Evolutionary conservation across 2,888 invertebrate genomes (phyloP).

Genomic region (Dynastes hyllus): DNA sequence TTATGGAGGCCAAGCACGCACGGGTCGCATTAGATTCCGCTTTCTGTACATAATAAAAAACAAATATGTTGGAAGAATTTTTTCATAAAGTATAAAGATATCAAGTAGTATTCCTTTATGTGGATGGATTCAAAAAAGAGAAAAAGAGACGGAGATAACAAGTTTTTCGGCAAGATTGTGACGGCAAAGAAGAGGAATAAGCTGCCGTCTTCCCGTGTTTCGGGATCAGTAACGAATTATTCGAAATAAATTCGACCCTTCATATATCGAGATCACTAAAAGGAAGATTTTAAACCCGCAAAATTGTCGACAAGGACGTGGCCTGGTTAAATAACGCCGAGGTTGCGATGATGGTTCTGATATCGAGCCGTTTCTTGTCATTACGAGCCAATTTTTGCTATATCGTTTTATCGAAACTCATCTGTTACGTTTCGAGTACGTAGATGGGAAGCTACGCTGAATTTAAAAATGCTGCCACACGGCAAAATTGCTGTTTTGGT

Average conservation of each 20-base stretch:
- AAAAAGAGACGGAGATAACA: conserved; percentile 21
- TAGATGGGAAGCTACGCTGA: not conserved
- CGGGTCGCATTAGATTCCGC: conserved; percentile 44
- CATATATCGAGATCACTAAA: conserved; percentile 29
- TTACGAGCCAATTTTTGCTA: conserved; percentile 33
- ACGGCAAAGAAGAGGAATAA: not conserved
- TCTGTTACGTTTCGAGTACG: conserved; percentile 14
- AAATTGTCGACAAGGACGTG: conserved; percentile 38
- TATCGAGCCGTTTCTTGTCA: conserved; percentile 24
- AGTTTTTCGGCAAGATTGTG: not conserved
- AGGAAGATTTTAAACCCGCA: conserved; percentile 32
- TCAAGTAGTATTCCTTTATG: conserved; percentile 32
- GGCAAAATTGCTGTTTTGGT: not conserved
- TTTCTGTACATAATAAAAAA: conserved; percentile 51
- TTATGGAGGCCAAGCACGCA: conserved; percentile 50
- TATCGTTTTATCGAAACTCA: conserved; percentile 16
- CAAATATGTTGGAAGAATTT: conserved; percentile 44
- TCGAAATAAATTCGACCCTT: conserved; percentile 40
- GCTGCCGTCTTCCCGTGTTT: conserved; percentile 6
- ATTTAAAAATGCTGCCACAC: not conserved
- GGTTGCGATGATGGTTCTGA: conserved; percentile 19
- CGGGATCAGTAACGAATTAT: conserved; percentile 40
- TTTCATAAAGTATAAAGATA: conserved; percentile 45
- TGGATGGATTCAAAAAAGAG: not conserved
- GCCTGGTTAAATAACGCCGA: conserved; percentile 29